Percentiles rank a stretch among this genome's conserved stretches.
phyloP scores from a whole-genome alignment of 2,888 invertebrate species.

The Pandemis heparana region DNA sequence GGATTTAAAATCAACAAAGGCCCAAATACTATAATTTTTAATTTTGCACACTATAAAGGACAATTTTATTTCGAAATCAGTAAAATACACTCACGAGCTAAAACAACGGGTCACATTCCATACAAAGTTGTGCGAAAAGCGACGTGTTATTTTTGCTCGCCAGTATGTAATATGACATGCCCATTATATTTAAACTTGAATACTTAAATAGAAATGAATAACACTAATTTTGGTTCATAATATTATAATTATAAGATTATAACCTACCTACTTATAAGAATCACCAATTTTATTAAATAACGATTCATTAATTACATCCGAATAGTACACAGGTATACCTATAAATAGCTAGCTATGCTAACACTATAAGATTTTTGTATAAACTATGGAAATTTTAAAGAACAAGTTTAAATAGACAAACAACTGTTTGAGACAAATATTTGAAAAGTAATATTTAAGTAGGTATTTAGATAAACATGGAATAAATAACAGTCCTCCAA shows the following conservation, averaged over 20 bases:
- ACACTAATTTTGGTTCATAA: conserved; percentile 19
- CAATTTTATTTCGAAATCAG: no score
- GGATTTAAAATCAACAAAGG: no score
- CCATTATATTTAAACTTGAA: no score
- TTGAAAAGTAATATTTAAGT: conserved; percentile 35
- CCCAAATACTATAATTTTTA: no score
- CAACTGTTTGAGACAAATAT: conserved; percentile 35
- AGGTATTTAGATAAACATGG: conserved; percentile 29
- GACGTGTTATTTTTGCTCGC: no score
- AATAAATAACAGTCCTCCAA: conserved; percentile 15
- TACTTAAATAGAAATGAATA: conserved; percentile 16
- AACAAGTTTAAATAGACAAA: conserved; percentile 39
- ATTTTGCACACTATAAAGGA: no score
- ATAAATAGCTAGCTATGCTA: conserved; percentile 38
- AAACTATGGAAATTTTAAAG: conserved; percentile 42
- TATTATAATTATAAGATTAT: conserved; percentile 26
- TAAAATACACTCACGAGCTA: no score
- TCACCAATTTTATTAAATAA: conserved; percentile 32
- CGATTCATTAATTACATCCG: conserved; percentile 26
- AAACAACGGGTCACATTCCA: no score
- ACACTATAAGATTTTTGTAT: conserved; percentile 37
- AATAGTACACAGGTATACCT: conserved; percentile 22
- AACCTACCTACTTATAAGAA: conserved; percentile 40
- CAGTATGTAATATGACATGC: no score
- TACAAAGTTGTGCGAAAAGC: no score